phyloP scores from a whole-genome alignment of 2,797 vertebrate genomes.

The Rhinoraja longicauda region DNA sequence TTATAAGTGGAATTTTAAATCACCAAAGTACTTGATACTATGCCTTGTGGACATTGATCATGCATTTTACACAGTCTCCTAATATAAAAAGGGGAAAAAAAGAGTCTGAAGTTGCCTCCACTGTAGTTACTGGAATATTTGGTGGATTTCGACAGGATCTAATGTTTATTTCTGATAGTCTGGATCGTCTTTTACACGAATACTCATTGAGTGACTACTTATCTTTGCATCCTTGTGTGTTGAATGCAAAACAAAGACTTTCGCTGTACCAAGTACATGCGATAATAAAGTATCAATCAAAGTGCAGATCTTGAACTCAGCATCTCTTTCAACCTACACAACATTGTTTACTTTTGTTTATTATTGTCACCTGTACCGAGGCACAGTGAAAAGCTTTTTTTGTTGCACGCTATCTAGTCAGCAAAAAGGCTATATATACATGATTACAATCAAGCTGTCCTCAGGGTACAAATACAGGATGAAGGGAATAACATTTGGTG shows the following conservation, averaged over 20 bases:
- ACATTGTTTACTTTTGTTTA: neutral
- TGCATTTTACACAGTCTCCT: conserved; percentile 2
- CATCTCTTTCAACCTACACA: neutral
- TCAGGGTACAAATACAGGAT: too few relatives aligned
- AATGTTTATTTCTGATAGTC: neutral
- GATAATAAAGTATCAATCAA: too few relatives aligned
- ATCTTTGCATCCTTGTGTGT: too few relatives aligned
- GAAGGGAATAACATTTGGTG: too few relatives aligned
- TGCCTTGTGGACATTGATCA: conserved; percentile 27
- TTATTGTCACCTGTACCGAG: too few relatives aligned
- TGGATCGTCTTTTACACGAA: neutral
- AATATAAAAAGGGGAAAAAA: neutral
- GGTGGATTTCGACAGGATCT: neutral
- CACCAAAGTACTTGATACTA: conserved; percentile 21
- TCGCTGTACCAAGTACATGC: too few relatives aligned
- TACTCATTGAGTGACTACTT: too few relatives aligned
- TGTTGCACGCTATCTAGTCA: too few relatives aligned
- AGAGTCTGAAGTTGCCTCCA: neutral
- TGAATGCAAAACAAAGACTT: too few relatives aligned
- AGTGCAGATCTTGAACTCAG: neutral
- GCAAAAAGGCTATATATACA: too few relatives aligned
- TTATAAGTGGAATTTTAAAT: conserved; percentile 37
- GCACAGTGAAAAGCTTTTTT: too few relatives aligned
- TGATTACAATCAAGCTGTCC: too few relatives aligned
- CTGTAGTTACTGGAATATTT: neutral